Percentiles rank a stretch among this genome's conserved stretches.
Evolutionary conservation across 2,888 invertebrate species (phyloP).

Genomic region (Chelonus formosanus): DNA sequence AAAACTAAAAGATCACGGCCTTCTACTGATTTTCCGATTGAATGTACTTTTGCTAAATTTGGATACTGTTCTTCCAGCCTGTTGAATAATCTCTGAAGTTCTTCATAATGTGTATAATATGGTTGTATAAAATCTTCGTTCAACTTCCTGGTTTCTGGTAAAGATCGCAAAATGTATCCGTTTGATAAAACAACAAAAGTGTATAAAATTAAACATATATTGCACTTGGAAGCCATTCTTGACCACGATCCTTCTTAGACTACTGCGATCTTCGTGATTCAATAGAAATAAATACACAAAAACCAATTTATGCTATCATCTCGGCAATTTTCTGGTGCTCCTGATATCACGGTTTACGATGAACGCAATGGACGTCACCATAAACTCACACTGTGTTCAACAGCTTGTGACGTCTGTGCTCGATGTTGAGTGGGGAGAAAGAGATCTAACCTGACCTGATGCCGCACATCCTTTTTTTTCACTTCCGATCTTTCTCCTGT

Average conservation of each 20-base stretch:
- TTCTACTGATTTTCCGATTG: constrained; percentile 85
- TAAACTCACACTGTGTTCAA: background rate
- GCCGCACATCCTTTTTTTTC: too few species aligned
- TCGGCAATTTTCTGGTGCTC: too few species aligned
- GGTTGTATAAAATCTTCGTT: constrained; percentile 54
- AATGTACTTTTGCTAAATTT: constrained; percentile 74
- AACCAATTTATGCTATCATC: too few species aligned
- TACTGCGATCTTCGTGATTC: too few species aligned
- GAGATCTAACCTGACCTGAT: constrained; percentile 9
- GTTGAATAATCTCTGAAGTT: constrained; percentile 73
- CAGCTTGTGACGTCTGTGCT: too few species aligned
- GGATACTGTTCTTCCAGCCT: constrained; percentile 74
- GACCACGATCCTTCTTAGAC: background rate
- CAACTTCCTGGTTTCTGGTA: background rate
- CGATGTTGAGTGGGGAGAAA: background rate
- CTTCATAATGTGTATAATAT: constrained; percentile 75
- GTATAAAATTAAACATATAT: constrained; percentile 30
- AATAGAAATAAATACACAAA: too few species aligned
- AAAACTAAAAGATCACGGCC: constrained; percentile 83
- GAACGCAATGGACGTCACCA: background rate
- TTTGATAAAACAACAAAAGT: constrained; percentile 27
- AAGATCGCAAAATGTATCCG: constrained; percentile 33
- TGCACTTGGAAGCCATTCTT: constrained; percentile 33
- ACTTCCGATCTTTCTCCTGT: too few species aligned
- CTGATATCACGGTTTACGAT: too few species aligned